Conservation (phyloP, 2,888 invertebrate species). For the Rhyacophila evoluta region DNA sequence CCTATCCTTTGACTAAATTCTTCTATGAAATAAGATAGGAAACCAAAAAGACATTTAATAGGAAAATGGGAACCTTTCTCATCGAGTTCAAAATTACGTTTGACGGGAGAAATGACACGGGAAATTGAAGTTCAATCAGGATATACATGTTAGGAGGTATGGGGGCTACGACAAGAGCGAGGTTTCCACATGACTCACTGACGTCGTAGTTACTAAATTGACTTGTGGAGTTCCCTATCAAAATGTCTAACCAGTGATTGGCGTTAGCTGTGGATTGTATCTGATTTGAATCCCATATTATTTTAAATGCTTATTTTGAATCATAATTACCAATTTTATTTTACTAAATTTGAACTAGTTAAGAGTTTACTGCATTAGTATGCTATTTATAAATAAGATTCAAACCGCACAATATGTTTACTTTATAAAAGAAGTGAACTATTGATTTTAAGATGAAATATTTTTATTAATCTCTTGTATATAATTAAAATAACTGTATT, state of each 20-base stretch:
- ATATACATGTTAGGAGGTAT: background rate
- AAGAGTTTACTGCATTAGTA: too few species aligned
- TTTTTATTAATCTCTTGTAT: too few species aligned
- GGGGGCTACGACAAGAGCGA: background rate
- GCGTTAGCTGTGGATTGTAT: background rate
- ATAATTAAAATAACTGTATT: too few species aligned
- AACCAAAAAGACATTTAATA: background rate
- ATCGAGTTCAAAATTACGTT: slow-evolving; percentile 36
- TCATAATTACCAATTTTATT: too few species aligned
- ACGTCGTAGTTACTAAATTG: slow-evolving; percentile 29
- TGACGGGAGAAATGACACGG: slow-evolving; percentile 51
- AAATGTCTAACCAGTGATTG: slow-evolving; percentile 25
- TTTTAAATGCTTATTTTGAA: too few species aligned
- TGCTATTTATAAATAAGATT: too few species aligned
- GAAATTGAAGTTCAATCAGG: slow-evolving; percentile 48
- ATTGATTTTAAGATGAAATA: too few species aligned
- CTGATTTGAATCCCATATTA: too few species aligned
- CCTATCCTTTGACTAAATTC: background rate
- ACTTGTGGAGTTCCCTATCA: slow-evolving; percentile 25
- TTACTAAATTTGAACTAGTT: too few species aligned
- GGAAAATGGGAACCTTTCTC: slow-evolving; percentile 15
- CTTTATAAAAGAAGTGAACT: too few species aligned
- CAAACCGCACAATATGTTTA: too few species aligned
- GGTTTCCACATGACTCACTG: background rate
- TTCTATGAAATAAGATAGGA: slow-evolving; percentile 3